phyloP scores from a whole-genome alignment of 2,797 vertebrate genomes.

The Epinephelus awoara region DNA sequence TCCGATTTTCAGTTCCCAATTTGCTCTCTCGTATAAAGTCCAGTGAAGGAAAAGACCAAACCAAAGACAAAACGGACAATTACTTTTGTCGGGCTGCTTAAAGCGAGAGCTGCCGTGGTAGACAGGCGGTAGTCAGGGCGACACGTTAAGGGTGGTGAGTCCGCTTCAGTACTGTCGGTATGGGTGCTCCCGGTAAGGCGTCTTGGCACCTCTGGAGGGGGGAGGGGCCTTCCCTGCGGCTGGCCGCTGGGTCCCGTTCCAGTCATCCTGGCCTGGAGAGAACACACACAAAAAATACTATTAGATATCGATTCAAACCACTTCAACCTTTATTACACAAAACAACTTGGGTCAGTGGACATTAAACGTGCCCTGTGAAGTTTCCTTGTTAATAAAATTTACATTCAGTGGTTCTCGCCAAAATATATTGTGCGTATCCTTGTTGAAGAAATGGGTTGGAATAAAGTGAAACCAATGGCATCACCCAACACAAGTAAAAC shows the following conservation, averaged over 20 bases:
- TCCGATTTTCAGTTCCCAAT: conserved; percentile 80
- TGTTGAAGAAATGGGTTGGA: background rate
- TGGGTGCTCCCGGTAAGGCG: conserved; percentile 95
- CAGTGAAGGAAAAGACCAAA: conserved; percentile 87
- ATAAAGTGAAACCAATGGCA: background rate
- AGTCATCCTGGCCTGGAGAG: conserved; percentile 93
- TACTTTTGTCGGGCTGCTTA: conserved; percentile 98
- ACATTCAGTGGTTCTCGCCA: too few species aligned
- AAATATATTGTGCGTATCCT: too few species aligned
- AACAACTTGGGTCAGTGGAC: background rate
- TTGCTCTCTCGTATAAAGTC: conserved; percentile 82
- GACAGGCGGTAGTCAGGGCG: conserved; percentile 95
- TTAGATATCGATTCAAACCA: background rate
- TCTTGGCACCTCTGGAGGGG: conserved; percentile 91
- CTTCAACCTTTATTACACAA: background rate
- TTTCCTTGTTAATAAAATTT: too few species aligned
- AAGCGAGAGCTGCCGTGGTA: conserved; percentile 96
- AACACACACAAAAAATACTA: background rate
- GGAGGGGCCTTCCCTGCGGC: conserved; percentile 89
- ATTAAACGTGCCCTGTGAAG: background rate
- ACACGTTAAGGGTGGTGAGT: conserved; percentile 87
- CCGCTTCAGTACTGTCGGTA: conserved; percentile 95
- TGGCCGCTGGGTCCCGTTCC: conserved; percentile 92
- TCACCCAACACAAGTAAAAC: background rate
- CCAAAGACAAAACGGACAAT: conserved; percentile 93